These are phyloP conservation scores for Philereme transversata DNA, from an alignment of 2,888 invertebrate species.

Conservation along the genomic window DNA sequence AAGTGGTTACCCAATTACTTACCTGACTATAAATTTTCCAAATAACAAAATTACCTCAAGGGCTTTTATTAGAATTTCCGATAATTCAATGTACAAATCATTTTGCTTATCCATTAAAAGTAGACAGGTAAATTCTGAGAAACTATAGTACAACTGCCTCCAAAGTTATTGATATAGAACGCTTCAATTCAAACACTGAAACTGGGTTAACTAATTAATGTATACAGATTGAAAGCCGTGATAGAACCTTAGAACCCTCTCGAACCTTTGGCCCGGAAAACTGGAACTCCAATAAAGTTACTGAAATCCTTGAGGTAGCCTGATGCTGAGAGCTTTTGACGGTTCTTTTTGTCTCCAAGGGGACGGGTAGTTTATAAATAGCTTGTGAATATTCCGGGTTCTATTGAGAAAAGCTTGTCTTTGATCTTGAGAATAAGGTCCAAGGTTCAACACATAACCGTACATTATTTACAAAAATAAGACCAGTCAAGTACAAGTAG, in stretches of 20 bases:
- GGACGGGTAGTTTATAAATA: constrained; percentile 14
- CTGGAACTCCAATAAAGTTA: constrained; percentile 15
- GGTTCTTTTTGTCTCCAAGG: constrained; percentile 21
- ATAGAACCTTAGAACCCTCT: constrained; percentile 11
- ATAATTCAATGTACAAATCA: constrained; percentile 13
- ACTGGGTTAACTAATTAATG: constrained; percentile 25
- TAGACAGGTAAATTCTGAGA: constrained; percentile 8
- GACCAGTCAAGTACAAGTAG: too few species aligned
- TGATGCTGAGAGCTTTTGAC: constrained; percentile 18
- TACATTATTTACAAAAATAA: too few species aligned
- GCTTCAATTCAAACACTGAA: constrained; percentile 21
- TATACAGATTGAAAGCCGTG: constrained; percentile 21
- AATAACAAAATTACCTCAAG: constrained; percentile 6
- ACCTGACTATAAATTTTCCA: background rate
- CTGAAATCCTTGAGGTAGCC: constrained; percentile 20
- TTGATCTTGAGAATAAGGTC: constrained; percentile 20
- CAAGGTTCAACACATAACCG: background rate
- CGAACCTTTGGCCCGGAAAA: constrained; percentile 20
- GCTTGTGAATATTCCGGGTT: constrained; percentile 17
- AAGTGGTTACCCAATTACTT: too few species aligned
- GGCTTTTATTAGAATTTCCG: constrained; percentile 8
- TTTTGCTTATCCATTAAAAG: constrained; percentile 14
- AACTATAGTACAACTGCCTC: constrained; percentile 1
- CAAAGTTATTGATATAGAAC: constrained; percentile 14
- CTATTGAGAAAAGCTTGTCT: constrained; percentile 8